Percentiles rank a stretch among this genome's conserved stretches.
phyloP scores from a whole-genome alignment of 2,888 invertebrate genomes.

The Agonopterix alstromeriana region DNA sequence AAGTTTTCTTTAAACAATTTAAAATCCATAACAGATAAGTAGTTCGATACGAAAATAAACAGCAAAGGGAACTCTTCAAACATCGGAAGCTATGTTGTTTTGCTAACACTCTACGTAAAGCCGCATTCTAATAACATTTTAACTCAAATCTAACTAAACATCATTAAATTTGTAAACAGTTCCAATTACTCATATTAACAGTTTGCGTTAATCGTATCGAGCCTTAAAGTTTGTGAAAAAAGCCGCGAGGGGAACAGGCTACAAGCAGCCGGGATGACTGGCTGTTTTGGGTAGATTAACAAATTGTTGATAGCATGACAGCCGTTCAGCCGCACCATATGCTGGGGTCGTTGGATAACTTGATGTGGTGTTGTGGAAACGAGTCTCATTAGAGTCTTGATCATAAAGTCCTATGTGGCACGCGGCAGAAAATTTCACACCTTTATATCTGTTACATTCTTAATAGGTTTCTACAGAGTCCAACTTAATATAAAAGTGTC shows the following conservation, averaged over 20 bases:
- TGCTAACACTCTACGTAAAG: neutral
- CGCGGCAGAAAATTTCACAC: too few relatives aligned
- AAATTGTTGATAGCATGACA: conserved; percentile 43
- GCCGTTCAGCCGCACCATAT: conserved; percentile 39
- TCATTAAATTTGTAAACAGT: neutral
- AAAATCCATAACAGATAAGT: neutral
- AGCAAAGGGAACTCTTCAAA: conserved; percentile 5
- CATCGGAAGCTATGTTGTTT: conserved; percentile 6
- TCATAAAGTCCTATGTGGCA: too few relatives aligned
- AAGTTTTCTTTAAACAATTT: neutral
- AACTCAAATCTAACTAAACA: neutral
- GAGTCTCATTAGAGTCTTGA: too few relatives aligned
- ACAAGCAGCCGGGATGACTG: conserved; percentile 57
- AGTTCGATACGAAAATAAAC: conserved; percentile 1
- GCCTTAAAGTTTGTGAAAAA: neutral
- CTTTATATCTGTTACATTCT: too few relatives aligned
- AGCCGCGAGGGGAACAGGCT: conserved; percentile 13
- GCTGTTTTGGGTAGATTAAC: conserved; percentile 62
- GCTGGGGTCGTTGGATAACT: conserved; percentile 34
- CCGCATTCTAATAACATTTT: neutral
- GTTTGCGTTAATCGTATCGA: neutral
- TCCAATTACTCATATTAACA: neutral
- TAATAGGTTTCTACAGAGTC: too few relatives aligned
- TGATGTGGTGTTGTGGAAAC: too few relatives aligned
- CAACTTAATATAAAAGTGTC: too few relatives aligned